Percentiles rank a stretch among this genome's conserved stretches.
Evolutionary conservation across 2,888 invertebrate species (phyloP).

Genomic region (Imbricaverruca yamaguchii): DNA sequence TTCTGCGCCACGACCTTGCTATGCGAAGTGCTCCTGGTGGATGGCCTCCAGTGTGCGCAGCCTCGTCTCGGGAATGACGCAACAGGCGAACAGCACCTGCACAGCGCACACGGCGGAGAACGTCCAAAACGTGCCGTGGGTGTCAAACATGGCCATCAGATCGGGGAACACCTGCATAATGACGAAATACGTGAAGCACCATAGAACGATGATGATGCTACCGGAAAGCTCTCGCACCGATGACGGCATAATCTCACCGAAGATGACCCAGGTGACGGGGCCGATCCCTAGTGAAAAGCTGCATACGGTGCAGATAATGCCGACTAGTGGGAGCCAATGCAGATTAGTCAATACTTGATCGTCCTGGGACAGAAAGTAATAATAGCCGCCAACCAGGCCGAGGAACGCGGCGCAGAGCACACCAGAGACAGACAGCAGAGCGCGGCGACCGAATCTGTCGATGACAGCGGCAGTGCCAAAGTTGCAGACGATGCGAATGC

Average conservation of each 20-base stretch:
- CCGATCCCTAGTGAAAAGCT: neutral
- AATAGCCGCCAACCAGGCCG: constrained; percentile 62
- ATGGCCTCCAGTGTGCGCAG: constrained; percentile 89
- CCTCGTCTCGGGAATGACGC: constrained; percentile 83
- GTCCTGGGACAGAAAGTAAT: constrained; percentile 52
- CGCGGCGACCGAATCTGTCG: constrained; percentile 82
- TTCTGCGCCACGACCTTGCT: neutral
- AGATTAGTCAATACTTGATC: neutral
- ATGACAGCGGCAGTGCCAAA: constrained; percentile 59
- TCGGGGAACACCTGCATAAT: constrained; percentile 76
- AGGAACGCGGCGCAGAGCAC: constrained; percentile 66
- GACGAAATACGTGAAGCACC: constrained; percentile 80
- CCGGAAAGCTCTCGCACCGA: constrained; percentile 72
- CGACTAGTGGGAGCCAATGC: neutral
- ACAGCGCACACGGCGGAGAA: constrained; percentile 64
- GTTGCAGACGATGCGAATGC: constrained; percentile 62
- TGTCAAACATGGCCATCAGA: constrained; percentile 55
- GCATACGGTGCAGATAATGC: neutral
- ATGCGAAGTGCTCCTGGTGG: constrained; percentile 39
- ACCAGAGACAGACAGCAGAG: constrained; percentile 73
- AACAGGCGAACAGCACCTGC: constrained; percentile 69
- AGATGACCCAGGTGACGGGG: constrained; percentile 7
- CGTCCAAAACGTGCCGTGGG: constrained; percentile 69
- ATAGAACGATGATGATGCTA: constrained; percentile 76
- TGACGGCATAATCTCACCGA: constrained; percentile 7